Base-by-base conservation (phyloP, 64 coral and sea anemone genomes). In the Porites australiensis region DNA sequence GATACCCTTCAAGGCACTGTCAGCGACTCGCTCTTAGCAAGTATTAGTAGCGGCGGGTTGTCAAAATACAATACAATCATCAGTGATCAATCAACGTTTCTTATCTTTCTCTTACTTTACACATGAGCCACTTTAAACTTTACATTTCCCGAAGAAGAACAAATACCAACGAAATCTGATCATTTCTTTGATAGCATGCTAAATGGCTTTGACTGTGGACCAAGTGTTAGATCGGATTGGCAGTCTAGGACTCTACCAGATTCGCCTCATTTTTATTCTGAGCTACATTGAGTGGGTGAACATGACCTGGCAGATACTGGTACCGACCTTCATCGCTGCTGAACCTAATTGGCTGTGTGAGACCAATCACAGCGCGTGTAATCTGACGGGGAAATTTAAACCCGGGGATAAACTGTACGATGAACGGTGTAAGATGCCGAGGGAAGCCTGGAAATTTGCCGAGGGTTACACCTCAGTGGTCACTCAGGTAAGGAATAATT, bases 281-380 rank as follows among this genome's bases (percentile, higher is more conserved):
- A 79, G 88, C 15, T 90, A 69, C 47, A 81, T 79, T 4, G 88
- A 90, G 51, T 90, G 88, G 88, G 48, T 90, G 9, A 90, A 90
- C 18, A 79, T 90, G 9, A 70, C 57, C 6, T 90, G 79, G 8
- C 88, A 90, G 54, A 77, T 90, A 44, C 64, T 90, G 88, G 37
- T 90, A 37, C 48, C 79, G 8, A 90, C 77, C 2, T 90, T 90
- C 19, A 65, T 90, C 19, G 76, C 75, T 20, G 88, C 76, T 5
- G 88, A 90, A 58, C 88, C 88, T 44, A 61, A 77, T 11, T 90
- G 88, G 88, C 21, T 70, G 18, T 90, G 88, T 70, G 77, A 57
- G 2, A 44, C 58, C 49, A 81, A 90, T 66, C 64, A 46, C 60
- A 80, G 64, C 47, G 43, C 77, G 19, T 90, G 88, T 81, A 46